Conservation (phyloP, 2,797 vertebrate species). For the Harpagifer antarcticus region DNA sequence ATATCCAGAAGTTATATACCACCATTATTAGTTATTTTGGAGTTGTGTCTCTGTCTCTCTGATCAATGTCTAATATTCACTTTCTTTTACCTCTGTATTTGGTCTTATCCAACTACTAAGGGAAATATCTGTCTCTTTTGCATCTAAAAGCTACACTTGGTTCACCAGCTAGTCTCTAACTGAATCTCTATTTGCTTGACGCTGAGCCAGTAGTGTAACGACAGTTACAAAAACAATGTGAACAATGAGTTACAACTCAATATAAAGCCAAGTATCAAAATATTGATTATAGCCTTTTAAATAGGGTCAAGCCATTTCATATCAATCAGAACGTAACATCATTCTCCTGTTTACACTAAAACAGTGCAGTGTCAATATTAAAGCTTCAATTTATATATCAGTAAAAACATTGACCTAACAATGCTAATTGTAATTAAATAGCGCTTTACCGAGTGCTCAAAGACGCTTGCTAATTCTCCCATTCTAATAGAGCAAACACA, state of each 20-base stretch:
- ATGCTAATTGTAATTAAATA: too few relatives aligned
- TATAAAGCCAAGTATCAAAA: not conserved
- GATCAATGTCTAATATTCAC: not conserved
- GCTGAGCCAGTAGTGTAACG: not conserved
- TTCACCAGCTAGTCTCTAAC: not conserved
- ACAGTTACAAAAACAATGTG: not conserved
- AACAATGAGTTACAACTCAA: not conserved
- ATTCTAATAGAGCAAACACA: not conserved
- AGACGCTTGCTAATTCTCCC: not conserved
- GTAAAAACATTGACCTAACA: slow-evolving; percentile 2
- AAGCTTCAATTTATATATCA: not conserved
- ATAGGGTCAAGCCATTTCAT: not conserved
- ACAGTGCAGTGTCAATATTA: not conserved
- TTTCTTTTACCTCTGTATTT: not conserved
- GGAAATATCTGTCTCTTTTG: not conserved
- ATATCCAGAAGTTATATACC: not conserved
- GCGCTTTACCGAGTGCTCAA: too few relatives aligned
- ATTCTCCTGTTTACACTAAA: not conserved
- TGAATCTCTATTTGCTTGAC: not conserved
- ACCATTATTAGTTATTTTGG: not conserved
- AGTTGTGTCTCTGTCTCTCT: not conserved
- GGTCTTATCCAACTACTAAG: not conserved
- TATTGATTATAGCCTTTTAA: not conserved
- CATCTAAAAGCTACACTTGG: not conserved
- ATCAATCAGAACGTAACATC: not conserved